phyloP scores from a whole-genome alignment of 2,888 invertebrate species.

The Omphaloscelis lunosa region DNA sequence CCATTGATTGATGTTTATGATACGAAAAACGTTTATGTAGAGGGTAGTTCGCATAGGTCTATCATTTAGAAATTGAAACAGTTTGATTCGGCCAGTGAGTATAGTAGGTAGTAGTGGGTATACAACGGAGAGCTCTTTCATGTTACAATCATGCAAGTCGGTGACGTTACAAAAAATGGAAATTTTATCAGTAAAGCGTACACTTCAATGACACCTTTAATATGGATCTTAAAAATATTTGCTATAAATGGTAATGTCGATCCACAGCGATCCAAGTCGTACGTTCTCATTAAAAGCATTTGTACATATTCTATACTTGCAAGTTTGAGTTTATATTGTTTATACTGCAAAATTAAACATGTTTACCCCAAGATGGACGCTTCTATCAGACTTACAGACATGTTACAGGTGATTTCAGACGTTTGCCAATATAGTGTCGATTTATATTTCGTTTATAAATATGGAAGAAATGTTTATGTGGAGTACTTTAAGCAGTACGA shows the following conservation, averaged over 20 bases:
- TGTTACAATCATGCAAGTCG: constrained; percentile 50
- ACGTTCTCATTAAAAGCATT: constrained; percentile 56
- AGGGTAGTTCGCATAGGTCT: constrained; percentile 7
- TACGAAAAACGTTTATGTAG: constrained; percentile 24
- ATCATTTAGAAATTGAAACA: constrained; percentile 34
- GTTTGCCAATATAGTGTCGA: constrained; percentile 79
- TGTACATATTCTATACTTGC: constrained; percentile 66
- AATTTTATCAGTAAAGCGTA: constrained; percentile 44
- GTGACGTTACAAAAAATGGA: constrained; percentile 44
- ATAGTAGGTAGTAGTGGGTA: not conserved
- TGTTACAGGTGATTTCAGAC: constrained; percentile 78
- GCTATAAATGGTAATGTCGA: constrained; percentile 70
- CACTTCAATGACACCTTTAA: constrained; percentile 70
- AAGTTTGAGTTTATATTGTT: constrained; percentile 66
- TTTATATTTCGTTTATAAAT: constrained; percentile 78
- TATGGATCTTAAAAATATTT: constrained; percentile 76
- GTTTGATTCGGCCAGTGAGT: constrained; percentile 38
- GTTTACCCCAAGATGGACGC: constrained; percentile 66
- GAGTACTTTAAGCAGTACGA: constrained; percentile 80
- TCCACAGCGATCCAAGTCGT: constrained; percentile 44
- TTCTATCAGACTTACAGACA: constrained; percentile 80
- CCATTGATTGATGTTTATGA: constrained; percentile 50
- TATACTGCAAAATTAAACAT: constrained; percentile 76
- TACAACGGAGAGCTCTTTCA: not conserved
- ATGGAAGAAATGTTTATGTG: constrained; percentile 74